phyloP scores from a whole-genome alignment of 2,113 vertebrate genomes.

The Megaceryle maxima region DNA sequence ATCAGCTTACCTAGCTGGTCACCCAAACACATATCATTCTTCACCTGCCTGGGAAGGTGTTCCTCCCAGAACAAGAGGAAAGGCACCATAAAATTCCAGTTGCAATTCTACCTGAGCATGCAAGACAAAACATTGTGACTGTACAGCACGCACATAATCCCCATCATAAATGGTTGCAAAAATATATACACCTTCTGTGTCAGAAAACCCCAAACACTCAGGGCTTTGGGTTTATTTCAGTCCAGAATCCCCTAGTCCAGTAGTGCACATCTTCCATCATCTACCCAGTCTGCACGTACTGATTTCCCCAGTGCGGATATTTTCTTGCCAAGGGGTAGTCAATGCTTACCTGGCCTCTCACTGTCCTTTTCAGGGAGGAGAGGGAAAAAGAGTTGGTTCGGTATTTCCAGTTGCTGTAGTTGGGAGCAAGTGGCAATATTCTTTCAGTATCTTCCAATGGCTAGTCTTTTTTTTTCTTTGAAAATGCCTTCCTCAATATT shows the following conservation, averaged over 20 bases:
- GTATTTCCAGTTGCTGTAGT: neutral
- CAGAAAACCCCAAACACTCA: neutral
- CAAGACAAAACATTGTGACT: neutral
- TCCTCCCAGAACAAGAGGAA: neutral
- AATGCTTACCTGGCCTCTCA: neutral
- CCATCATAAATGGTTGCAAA: accelerated
- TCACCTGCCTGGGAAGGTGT: neutral
- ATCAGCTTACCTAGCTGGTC: neutral
- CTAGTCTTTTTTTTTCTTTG: neutral
- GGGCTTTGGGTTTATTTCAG: neutral
- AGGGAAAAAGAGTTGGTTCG: neutral
- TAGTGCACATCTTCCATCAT: neutral
- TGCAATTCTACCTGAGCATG: accelerated
- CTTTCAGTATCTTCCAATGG: neutral
- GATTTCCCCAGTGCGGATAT: neutral
- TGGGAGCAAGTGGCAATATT: neutral
- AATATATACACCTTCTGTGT: neutral
- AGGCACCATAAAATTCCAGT: neutral
- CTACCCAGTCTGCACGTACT: accelerated
- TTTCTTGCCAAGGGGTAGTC: neutral
- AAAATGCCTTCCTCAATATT: neutral
- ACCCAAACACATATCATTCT: accelerated
- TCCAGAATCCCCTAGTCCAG: neutral
- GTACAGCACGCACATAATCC: neutral
- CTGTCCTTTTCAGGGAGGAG: neutral